Evolutionary conservation across 2,113 vertebrate species (phyloP).

Genomic region (Oryctolagus cuniculus): mOryCun1.1 NC_091443.1:67691001-67691500

Average conservation of each 20-base stretch:
- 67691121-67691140: not conserved
- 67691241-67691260: not conserved
- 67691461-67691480: constrained; percentile 24
- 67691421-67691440: not conserved
- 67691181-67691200: not conserved
- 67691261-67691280: not conserved
- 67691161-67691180: constrained; percentile 31
- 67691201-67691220: constrained; percentile 45
- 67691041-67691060: constrained; percentile 8
- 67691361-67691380: not conserved
- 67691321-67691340: not conserved
- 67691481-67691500: not conserved
- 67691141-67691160: constrained; percentile 34
- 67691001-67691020: not conserved
- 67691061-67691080: not conserved
- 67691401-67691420: not conserved
- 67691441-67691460: not conserved
- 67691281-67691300: constrained; percentile 34
- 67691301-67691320: not conserved
- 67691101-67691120: not conserved
- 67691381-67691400: not conserved
- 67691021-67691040: not conserved
- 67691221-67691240: not conserved
- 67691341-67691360: not conserved
- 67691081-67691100: not conserved